Evolutionary conservation across 2,113 vertebrate species (phyloP).

Genomic region (Burhinus oedicnemus): DNA sequence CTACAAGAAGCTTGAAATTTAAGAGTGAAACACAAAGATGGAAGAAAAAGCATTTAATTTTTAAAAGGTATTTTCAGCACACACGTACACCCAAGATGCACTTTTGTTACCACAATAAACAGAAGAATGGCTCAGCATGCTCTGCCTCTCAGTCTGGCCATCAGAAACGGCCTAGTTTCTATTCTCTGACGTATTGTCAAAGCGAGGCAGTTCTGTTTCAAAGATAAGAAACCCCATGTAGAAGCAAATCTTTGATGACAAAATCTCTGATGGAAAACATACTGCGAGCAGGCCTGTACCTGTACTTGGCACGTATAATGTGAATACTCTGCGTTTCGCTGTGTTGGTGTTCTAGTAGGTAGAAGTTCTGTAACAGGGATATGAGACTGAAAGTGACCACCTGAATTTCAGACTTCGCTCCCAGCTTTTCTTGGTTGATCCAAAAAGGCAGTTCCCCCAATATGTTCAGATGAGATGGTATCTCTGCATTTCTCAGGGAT

Average conservation of each 20-base stretch:
- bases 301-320: not conserved
- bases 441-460: not conserved
- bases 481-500: not conserved
- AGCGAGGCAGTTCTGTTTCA: not conserved
- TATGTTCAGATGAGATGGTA: not conserved
- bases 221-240: not conserved
- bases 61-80: not conserved
- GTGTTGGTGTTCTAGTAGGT: not conserved
- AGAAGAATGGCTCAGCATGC: not conserved
- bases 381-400: not conserved
- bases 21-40: not conserved
- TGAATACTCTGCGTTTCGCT: not conserved
- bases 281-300: not conserved
- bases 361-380: not conserved
- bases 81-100: no score
- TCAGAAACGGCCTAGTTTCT: not conserved
- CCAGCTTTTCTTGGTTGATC: not conserved
- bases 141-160: not conserved
- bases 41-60: not conserved
- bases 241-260: not conserved
- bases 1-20: not conserved
- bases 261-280: not conserved
- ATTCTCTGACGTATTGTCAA: not conserved
- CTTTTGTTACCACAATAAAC: not conserved
- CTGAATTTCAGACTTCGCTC: not conserved